These are phyloP conservation scores for Hermodice carunculata DNA, from an alignment of 2,888 invertebrate genomes.

Conservation along the genomic window DNA sequence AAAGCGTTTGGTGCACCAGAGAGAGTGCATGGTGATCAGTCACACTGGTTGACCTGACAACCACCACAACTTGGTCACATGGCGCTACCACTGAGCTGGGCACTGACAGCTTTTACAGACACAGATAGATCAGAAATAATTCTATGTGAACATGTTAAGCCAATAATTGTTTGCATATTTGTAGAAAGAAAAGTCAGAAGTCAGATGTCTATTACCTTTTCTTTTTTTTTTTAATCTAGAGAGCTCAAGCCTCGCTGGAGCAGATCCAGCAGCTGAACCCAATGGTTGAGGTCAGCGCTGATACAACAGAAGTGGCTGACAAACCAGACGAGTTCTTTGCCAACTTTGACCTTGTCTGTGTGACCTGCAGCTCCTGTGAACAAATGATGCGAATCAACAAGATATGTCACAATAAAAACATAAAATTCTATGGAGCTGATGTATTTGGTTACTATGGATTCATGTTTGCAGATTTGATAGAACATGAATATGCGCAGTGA, in stretches of 20 bases:
- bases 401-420: constrained; percentile 73
- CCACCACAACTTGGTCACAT: too few relatives aligned
- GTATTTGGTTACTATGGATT: constrained; percentile 95
- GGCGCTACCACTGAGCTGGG: too few relatives aligned
- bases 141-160: too few relatives aligned
- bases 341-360: constrained; percentile 86
- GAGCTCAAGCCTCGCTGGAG: constrained; percentile 85
- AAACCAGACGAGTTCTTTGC: constrained; percentile 81
- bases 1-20: too few relatives aligned
- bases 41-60: too few relatives aligned
- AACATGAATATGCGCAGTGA: constrained; percentile 85
- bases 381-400: constrained; percentile 82
- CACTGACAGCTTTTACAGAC: too few relatives aligned
- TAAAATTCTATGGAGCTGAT: constrained; percentile 90
- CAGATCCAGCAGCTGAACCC: constrained; percentile 91
- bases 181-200: too few relatives aligned
- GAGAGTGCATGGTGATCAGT: too few relatives aligned
- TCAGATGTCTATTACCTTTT: too few relatives aligned
- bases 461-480: constrained; percentile 88
- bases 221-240: constrained; percentile 73
- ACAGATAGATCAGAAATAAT: too few relatives aligned
- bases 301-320: constrained; percentile 74
- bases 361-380: constrained; percentile 80
- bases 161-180: too few relatives aligned
- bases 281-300: constrained; percentile 84